Percentiles rank a stretch among this genome's conserved stretches.
phyloP scores from a whole-genome alignment of 2,113 vertebrate genomes.

The Tangachromis dhanisi region DNA sequence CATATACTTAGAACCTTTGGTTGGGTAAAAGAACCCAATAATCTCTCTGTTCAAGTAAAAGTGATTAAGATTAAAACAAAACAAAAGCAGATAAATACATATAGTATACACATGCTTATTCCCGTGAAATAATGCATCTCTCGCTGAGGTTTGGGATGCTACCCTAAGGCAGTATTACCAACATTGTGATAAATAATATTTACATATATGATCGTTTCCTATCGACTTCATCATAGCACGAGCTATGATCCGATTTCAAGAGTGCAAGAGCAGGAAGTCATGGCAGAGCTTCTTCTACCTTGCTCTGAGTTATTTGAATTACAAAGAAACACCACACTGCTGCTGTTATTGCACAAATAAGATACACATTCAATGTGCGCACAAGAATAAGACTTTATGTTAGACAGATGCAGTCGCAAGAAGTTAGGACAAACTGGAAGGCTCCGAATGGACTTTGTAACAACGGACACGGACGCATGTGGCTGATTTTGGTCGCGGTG shows the following conservation, averaged over 20 bases:
- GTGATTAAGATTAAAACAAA: constrained; percentile 19
- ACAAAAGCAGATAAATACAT: constrained; percentile 21
- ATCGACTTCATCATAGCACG: neutral
- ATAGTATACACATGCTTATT: neutral
- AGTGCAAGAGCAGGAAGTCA: neutral
- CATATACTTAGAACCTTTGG: constrained; percentile 49
- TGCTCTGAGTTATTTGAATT: neutral
- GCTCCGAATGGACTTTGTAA: neutral
- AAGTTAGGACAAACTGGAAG: constrained; percentile 4
- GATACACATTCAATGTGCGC: constrained; percentile 30
- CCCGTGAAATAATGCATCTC: constrained; percentile 9
- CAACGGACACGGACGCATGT: neutral
- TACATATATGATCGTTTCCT: constrained; percentile 20
- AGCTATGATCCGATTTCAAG: neutral
- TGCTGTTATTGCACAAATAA: constrained; percentile 54
- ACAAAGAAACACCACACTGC: neutral
- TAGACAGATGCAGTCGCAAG: constrained; percentile 9
- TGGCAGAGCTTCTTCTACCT: neutral
- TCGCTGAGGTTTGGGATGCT: constrained; percentile 22
- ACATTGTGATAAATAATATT: constrained; percentile 53
- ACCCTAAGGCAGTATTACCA: neutral
- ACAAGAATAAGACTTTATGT: constrained; percentile 19
- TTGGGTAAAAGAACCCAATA: constrained; percentile 35
- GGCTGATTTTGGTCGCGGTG: neutral
- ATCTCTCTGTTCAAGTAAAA: constrained; percentile 53